These are phyloP conservation scores for Myrmecophaga tridactyla DNA, from an alignment of 2,113 vertebrate genomes.

Conservation along the genomic window DNA sequence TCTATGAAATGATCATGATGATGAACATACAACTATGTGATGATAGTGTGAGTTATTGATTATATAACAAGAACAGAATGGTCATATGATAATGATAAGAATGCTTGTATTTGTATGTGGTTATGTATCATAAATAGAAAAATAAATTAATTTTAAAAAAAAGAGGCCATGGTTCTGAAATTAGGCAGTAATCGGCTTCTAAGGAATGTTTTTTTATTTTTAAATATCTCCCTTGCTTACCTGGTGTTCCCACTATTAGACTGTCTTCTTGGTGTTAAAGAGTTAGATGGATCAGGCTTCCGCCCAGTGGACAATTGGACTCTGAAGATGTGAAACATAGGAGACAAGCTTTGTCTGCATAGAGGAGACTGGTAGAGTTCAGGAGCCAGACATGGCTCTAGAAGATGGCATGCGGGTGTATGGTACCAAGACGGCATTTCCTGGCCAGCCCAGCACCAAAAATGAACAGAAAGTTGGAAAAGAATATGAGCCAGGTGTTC, in stretches of 20 bases:
- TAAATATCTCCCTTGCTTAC: background rate
- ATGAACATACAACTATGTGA: no score
- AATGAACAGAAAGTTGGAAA: accelerated
- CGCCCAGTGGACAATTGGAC: background rate
- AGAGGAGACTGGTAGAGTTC: background rate
- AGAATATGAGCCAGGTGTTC: background rate
- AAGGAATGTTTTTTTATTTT: no score
- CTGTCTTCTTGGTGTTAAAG: background rate
- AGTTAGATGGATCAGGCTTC: background rate
- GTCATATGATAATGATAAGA: no score
- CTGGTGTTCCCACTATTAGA: background rate
- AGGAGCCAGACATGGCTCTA: background rate
- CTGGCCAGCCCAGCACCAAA: background rate
- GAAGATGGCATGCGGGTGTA: background rate
- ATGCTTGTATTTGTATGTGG: no score
- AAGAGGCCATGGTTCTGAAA: background rate
- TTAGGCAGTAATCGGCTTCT: background rate
- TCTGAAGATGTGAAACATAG: background rate
- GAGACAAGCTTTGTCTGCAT: background rate
- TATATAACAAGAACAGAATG: no score
- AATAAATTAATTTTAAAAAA: no score
- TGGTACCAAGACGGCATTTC: background rate
- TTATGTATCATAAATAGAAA: no score
- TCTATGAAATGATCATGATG: no score
- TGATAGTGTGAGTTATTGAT: no score